Base-by-base conservation (phyloP, 1,140 invertebrate genomes). In the Archegozetes longisetosus region DNA sequence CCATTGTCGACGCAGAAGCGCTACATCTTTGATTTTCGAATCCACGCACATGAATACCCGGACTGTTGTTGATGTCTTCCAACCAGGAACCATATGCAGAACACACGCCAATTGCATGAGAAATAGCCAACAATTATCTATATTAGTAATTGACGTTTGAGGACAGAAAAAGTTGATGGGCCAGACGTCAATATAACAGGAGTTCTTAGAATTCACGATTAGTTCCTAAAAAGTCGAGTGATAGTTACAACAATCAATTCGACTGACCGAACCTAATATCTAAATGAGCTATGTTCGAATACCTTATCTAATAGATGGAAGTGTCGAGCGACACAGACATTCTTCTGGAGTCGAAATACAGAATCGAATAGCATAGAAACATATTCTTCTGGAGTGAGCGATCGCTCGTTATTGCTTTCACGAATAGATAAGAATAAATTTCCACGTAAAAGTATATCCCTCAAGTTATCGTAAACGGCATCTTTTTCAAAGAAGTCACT, bases 31-130 rank as follows among this genome's bases (percentile, higher is more conserved):
- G 20, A 49, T 61, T 17, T 63, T 58, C 3, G 60, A 54, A 23
- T 64, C 64, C 28, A 66, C 71, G 67, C 86, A 90, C 24, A 94
- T 79, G 68, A 89, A 89, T 20, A 94, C 83, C 40, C 92, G 76
- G 27, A 96, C 74, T 23, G 79, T 77, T 46, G 91, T 77, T 64
- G 83, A 82, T 65, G 84, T 84, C 83, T 88, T 93, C 67, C 82
- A 79, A 55, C 70, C 69, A 14, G 69, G 65, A 24, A 75, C 82
- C 84, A 98, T 98, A 66, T 92, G 87, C 20, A 97, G 80, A 59
- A 99, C 95, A 66, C 93, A 96, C 1, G 93, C 91, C 52, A 98
- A 71, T 73, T 99, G 95, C 67, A 98, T 81, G 78, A 96, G 85
- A 72, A 98, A 98, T 53, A 98, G 76, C 61, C 75, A 78, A 26